These are phyloP conservation scores for Barypeithes pellucidus DNA, from an alignment of 2,888 invertebrate genomes.

Conservation along the genomic window DNA sequence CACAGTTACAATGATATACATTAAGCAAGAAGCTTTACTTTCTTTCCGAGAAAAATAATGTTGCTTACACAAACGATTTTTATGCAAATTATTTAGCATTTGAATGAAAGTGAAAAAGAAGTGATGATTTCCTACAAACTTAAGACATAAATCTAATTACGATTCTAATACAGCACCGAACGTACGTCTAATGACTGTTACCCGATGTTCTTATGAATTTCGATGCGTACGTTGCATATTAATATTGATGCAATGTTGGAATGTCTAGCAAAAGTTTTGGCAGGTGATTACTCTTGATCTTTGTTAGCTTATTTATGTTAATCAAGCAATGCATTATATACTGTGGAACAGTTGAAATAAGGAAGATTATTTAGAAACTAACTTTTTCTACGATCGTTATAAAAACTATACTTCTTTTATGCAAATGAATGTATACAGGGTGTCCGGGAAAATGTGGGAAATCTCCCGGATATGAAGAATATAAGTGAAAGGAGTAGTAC, in stretches of 20 bases:
- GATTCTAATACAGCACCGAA: constrained; percentile 8
- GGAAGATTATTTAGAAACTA: too few species aligned
- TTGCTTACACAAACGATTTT: neutral
- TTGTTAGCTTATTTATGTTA: neutral
- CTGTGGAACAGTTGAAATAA: too few species aligned
- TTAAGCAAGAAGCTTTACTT: neutral
- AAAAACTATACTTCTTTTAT: too few species aligned
- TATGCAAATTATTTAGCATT: neutral
- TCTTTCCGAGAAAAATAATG: neutral
- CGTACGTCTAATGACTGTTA: constrained; percentile 6
- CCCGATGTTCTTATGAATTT: neutral
- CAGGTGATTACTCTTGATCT: constrained; percentile 6
- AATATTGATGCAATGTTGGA: constrained; percentile 20
- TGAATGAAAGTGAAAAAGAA: constrained; percentile 8
- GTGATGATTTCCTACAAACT: constrained; percentile 8
- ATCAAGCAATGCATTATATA: neutral
- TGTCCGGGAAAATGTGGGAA: too few species aligned
- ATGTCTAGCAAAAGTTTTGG: constrained; percentile 1
- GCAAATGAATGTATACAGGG: too few species aligned
- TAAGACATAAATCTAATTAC: constrained; percentile 9
- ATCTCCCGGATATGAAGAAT: too few species aligned
- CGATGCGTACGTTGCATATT: neutral
- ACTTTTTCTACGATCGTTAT: too few species aligned
- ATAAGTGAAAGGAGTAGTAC: too few species aligned
- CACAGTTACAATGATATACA: neutral